Conservation (phyloP, 2,888 invertebrate genomes). For the Glaucopsyche alexis region DNA sequence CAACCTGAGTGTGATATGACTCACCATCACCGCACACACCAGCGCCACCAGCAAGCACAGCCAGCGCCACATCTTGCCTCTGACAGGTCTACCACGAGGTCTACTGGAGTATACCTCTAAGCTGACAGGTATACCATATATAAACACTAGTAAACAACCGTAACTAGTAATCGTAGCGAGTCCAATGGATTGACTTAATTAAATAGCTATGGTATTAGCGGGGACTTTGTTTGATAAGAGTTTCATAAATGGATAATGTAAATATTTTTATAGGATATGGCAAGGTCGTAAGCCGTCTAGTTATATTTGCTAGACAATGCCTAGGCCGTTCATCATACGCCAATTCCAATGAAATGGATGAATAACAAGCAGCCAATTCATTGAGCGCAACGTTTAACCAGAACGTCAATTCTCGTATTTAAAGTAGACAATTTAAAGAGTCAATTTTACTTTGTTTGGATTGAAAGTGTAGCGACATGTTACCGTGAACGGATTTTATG, state of each 20-base stretch:
- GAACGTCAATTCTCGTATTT: no score
- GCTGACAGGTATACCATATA: background rate
- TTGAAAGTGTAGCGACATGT: no score
- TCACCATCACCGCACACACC: conserved; percentile 1
- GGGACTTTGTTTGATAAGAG: background rate
- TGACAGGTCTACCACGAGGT: background rate
- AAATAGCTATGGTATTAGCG: background rate
- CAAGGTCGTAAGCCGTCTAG: no score
- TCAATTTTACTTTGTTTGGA: no score
- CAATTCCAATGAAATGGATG: no score
- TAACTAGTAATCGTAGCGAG: background rate
- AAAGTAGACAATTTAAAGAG: no score
- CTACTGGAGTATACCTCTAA: background rate
- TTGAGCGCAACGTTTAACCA: no score
- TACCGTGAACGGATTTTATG: no score
- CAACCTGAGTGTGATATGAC: background rate
- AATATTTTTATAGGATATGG: no score
- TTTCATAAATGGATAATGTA: background rate
- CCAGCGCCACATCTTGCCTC: background rate
- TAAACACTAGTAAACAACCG: background rate
- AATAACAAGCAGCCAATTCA: no score
- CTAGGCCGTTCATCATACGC: no score
- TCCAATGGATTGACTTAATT: background rate
- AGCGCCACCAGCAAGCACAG: background rate
- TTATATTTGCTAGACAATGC: no score